phyloP scores from a whole-genome alignment of 2,797 vertebrate genomes.

The Centroberyx gerrardi region DNA sequence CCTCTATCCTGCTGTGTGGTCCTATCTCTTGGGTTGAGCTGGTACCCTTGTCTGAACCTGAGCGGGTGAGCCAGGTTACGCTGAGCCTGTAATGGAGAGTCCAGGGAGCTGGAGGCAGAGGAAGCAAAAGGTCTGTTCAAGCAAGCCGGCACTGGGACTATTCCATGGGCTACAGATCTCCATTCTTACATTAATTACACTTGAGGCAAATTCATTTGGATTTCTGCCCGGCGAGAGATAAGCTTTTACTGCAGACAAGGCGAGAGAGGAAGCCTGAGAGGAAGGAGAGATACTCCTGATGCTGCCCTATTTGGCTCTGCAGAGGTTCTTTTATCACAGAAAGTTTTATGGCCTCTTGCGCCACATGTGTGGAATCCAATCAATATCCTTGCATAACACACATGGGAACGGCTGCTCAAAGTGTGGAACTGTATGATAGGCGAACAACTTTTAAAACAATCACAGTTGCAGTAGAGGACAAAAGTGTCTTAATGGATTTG shows the following conservation, averaged over 20 bases:
- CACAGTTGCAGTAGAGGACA: neutral
- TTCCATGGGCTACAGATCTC: constrained; percentile 52
- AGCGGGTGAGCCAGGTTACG: constrained; percentile 58
- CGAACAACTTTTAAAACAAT: neutral
- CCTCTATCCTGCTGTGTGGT: constrained; percentile 56
- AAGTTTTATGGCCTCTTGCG: constrained; percentile 50
- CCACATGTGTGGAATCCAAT: constrained; percentile 57
- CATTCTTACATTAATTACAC: constrained; percentile 83
- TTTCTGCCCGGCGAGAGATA: constrained; percentile 73
- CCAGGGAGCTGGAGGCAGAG: constrained; percentile 65
- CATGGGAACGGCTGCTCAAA: neutral
- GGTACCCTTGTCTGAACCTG: constrained; percentile 68
- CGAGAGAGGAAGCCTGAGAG: constrained; percentile 50
- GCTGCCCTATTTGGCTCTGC: constrained; percentile 49
- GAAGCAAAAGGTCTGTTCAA: constrained; percentile 68
- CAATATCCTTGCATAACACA: constrained; percentile 3
- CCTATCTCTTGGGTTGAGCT: constrained; percentile 58
- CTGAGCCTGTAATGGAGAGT: constrained; percentile 67
- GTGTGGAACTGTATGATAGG: constrained; percentile 12
- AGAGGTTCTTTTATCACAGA: constrained; percentile 53
- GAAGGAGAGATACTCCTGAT: constrained; percentile 56
- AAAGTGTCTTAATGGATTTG: constrained; percentile 5
- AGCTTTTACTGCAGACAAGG: constrained; percentile 65
- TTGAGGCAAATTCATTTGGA: constrained; percentile 81
- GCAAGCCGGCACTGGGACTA: constrained; percentile 59